phyloP scores from a whole-genome alignment of 2,888 invertebrate species.

The Plutella xylostella region DNA sequence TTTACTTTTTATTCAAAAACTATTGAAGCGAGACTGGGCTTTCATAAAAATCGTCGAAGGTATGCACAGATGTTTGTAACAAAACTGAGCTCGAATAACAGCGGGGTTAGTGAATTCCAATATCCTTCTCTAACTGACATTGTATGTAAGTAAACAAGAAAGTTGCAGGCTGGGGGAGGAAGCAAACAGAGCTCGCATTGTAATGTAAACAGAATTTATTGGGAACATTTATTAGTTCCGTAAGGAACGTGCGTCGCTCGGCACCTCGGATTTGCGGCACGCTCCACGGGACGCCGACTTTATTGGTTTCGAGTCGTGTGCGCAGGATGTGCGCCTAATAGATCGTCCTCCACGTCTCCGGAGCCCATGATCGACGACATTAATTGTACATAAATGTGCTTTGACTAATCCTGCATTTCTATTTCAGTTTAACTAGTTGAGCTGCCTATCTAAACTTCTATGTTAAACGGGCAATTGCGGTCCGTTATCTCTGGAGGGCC shows the following conservation, averaged over 20 bases:
- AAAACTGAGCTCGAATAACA: slow-evolving; percentile 2
- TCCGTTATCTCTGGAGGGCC: too few relatives aligned
- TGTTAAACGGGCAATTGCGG: too few relatives aligned
- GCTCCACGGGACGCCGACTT: slow-evolving; percentile 47
- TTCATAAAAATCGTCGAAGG: slow-evolving; percentile 13
- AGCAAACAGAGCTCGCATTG: slow-evolving; percentile 30
- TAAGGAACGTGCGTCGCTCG: slow-evolving; percentile 38
- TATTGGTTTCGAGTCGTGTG: slow-evolving; percentile 46
- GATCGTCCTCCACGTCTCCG: slow-evolving; percentile 42
- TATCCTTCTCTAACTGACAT: slow-evolving; percentile 8
- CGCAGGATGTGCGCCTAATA: slow-evolving; percentile 53
- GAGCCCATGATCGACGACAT: background rate
- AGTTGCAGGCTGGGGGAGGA: slow-evolving; percentile 27
- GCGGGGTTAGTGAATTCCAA: slow-evolving; percentile 5
- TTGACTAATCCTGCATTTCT: too few relatives aligned
- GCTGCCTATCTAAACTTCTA: too few relatives aligned
- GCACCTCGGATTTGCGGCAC: slow-evolving; percentile 42
- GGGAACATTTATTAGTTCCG: slow-evolving; percentile 57
- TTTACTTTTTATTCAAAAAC: slow-evolving; percentile 30
- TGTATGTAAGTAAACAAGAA: slow-evolving; percentile 12
- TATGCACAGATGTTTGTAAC: too few relatives aligned
- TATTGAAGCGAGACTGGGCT: slow-evolving; percentile 30
- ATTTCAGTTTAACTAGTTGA: too few relatives aligned
- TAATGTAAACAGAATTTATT: slow-evolving; percentile 57
- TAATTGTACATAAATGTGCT: too few relatives aligned